These are phyloP conservation scores for Hydroisotoma schaefferi DNA, from an alignment of 2,888 invertebrate species.

Conservation along the genomic window DNA sequence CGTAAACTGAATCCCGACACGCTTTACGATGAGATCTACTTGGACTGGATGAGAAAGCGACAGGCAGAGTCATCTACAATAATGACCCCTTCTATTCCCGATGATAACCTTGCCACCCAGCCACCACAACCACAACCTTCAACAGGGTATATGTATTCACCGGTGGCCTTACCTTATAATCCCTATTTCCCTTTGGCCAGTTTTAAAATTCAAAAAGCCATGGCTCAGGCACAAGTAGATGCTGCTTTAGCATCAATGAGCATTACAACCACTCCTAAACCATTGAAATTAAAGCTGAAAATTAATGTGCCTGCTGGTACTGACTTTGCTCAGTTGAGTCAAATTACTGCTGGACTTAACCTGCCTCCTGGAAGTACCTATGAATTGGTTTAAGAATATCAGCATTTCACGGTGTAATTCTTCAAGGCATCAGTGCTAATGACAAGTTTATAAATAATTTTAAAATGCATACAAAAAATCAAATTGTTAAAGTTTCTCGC, in stretches of 20 bases:
- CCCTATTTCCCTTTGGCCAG: conserved; percentile 16
- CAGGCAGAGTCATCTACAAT: conserved; percentile 8
- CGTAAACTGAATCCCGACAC: conserved; percentile 27
- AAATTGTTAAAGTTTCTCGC: too few relatives aligned
- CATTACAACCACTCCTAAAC: conserved; percentile 38
- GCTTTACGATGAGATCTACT: conserved; percentile 30
- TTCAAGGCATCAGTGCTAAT: too few relatives aligned
- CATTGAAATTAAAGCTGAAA: conserved; percentile 34
- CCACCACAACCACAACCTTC: conserved; percentile 1
- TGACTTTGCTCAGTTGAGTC: conserved; percentile 17
- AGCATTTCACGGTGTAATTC: too few relatives aligned
- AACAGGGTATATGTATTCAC: conserved; percentile 1
- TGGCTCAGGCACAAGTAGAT: conserved; percentile 29
- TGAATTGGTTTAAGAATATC: conserved; percentile 19
- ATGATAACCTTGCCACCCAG: conserved; percentile 8
- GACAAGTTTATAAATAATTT: too few relatives aligned
- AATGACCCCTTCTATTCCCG: background rate
- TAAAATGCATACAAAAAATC: too few relatives aligned
- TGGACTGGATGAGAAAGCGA: conserved; percentile 32
- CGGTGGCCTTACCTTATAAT: conserved; percentile 21
- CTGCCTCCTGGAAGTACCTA: conserved; percentile 31
- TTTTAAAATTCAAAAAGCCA: conserved; percentile 28
- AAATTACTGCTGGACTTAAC: conserved; percentile 19
- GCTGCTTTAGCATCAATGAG: conserved; percentile 29
- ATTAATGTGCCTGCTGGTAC: conserved; percentile 31